Base-by-base conservation (phyloP, 2,113 vertebrate species). In the Petroica traversi region DNA sequence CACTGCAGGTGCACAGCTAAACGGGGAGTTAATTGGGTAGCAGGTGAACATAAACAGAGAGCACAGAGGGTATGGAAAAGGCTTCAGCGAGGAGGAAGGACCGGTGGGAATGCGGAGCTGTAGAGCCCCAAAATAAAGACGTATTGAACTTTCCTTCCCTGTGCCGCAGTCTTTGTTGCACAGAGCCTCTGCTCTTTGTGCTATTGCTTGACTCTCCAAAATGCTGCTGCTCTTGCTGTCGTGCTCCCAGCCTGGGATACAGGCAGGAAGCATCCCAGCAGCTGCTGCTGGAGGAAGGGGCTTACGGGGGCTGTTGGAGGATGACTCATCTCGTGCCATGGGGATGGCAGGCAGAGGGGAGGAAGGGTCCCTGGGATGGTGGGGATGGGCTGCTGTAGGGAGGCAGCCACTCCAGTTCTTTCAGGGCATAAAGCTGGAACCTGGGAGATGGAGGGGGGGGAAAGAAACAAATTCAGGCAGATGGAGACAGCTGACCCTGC, bases 1-100 rank as follows among this genome's bases (percentile, higher is more conserved):
- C 95, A 68, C 96, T 73, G 90, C 89, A 87, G 95, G 96, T 96
- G 92, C 71, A 34, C 80, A 69, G 92, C 95, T 95, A 97, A 95
- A 97, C 18, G 17, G 92, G 93, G 95, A 95, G 93, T 93, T 98
- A 96, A 97, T 95, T 97, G 97, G 93, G 92, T 96, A 97, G 96
- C 92, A 97, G 96, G 97, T 98, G 96, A 97, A 82, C 84, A 89
- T 93, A 97, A 98, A 96, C 91, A 97, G 95, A 77, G 75, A 92
- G 31, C 92, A 88, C 81, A 92, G 88, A 95, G 92, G 88, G 67
- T 93, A 73, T 90, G 95, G 94, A 94, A 86, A 92, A 95, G 72
- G 67, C 86, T 96, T 97, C 95, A 92, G 95, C 69, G 80, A 79
- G 67, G 66, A 93, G 78, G 85, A 93, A 81, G 61, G 78, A 68